Conservation (phyloP, 2,113 vertebrate genomes). For the Larimichthys crocea region DNA sequence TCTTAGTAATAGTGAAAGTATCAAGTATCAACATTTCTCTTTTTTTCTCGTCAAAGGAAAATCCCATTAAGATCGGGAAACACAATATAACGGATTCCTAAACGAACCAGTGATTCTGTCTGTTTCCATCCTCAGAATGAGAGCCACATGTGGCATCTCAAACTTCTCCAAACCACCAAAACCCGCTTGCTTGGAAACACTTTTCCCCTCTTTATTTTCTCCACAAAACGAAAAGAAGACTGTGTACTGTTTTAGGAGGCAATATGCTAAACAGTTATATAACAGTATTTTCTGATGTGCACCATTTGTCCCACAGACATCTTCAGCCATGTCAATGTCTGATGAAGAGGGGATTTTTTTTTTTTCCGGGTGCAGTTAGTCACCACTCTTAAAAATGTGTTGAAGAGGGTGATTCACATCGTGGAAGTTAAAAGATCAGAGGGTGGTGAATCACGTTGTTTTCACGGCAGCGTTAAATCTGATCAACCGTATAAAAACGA, state of each 20-base stretch:
- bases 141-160: constrained; percentile 70
- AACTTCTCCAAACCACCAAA: constrained; percentile 65
- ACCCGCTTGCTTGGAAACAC: constrained; percentile 46
- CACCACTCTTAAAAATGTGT: constrained; percentile 67
- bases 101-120: constrained; percentile 53
- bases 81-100: constrained; percentile 51
- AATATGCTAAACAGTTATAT: constrained; percentile 31
- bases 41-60: constrained; percentile 44
- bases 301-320: constrained; percentile 27
- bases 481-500: constrained; percentile 65
- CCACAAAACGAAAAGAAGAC: constrained; percentile 1
- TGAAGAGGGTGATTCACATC: constrained; percentile 67
- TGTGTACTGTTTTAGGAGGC: constrained; percentile 7
- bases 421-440: constrained; percentile 72
- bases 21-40: constrained; percentile 25
- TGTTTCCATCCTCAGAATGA: constrained; percentile 71
- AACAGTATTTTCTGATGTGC: constrained; percentile 27
- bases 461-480: constrained; percentile 68
- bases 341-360: constrained; percentile 39
- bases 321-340: constrained; percentile 45
- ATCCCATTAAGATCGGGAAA: constrained; percentile 33
- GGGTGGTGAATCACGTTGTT: constrained; percentile 70
- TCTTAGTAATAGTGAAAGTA: neutral
- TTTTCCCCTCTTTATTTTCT: constrained; percentile 19
- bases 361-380: constrained; percentile 50